These are phyloP conservation scores for Paelopatides confundens DNA, from an alignment of 53 echinoderm and acorn worm genomes.

Conservation along the genomic window DNA sequence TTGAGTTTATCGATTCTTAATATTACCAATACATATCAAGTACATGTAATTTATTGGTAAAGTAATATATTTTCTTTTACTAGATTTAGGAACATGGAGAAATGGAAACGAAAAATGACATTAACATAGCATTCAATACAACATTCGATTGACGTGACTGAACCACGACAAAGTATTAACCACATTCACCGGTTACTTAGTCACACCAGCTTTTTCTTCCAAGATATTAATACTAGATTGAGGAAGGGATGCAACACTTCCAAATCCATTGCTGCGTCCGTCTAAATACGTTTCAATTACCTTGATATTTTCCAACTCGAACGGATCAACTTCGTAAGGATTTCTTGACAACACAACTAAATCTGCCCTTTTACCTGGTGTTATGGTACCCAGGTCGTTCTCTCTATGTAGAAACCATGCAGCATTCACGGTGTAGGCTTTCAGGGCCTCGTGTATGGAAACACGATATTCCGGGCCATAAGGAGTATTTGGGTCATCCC, in stretches of 20 bases:
- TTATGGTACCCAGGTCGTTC: constrained; percentile 57
- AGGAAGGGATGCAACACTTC: background rate
- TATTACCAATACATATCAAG: too few species aligned
- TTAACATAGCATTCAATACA: too few species aligned
- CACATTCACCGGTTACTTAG: too few species aligned
- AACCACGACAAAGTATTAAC: too few species aligned
- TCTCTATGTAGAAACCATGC: constrained; percentile 64
- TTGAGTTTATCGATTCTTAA: too few species aligned
- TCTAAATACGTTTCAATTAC: constrained; percentile 63
- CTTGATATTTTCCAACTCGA: constrained; percentile 46
- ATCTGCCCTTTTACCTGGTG: constrained; percentile 64
- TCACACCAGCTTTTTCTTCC: too few species aligned
- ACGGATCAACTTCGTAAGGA: constrained; percentile 47
- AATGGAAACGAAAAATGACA: too few species aligned
- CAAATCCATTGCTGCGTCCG: constrained; percentile 61
- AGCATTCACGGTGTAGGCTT: constrained; percentile 66
- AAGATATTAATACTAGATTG: background rate
- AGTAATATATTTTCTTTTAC: too few species aligned
- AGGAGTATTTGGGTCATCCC: constrained; percentile 53
- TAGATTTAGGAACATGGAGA: too few species aligned
- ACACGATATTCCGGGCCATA: constrained; percentile 64
- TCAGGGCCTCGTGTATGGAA: constrained; percentile 65
- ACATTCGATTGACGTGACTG: too few species aligned
- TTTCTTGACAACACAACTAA: constrained; percentile 11
- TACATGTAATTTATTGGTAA: too few species aligned